phyloP scores from a whole-genome alignment of 2,113 vertebrate genomes.

The Pundamilia nyererei region DNA sequence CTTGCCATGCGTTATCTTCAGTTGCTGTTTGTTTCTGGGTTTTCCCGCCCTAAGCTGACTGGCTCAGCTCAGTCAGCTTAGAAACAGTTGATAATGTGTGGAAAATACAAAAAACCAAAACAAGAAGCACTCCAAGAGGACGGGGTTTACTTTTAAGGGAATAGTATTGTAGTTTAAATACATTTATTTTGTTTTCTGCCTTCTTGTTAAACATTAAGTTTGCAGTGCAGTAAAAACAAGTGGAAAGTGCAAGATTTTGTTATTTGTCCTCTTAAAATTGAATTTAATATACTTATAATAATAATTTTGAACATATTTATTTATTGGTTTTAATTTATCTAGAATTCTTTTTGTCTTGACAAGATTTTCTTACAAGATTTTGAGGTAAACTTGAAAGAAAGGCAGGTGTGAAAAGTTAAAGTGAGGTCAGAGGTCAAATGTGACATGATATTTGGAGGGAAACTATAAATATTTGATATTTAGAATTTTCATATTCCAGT shows the following conservation, averaged over 20 bases:
- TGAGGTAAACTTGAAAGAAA: neutral
- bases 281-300: neutral
- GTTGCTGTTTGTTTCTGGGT: neutral
- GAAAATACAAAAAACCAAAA: neutral
- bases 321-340: neutral
- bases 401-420: neutral
- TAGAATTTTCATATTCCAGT: neutral
- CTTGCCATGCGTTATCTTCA: accelerated
- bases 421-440: neutral
- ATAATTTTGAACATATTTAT: neutral
- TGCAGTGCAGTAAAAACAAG: neutral
- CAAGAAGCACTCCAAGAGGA: neutral
- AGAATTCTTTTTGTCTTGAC: neutral
- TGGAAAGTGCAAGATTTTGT: neutral
- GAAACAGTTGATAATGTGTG: neutral
- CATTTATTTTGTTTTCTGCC: neutral
- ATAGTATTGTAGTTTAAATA: neutral
- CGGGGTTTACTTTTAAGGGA: neutral
- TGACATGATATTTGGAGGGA: neutral
- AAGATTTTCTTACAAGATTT: accelerated
- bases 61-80: neutral
- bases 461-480: neutral
- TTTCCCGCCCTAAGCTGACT: neutral
- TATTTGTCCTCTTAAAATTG: neutral
- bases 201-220: neutral